phyloP scores from a whole-genome alignment of 1,140 invertebrate species.

The Leptinotarsa lineolata region DNA sequence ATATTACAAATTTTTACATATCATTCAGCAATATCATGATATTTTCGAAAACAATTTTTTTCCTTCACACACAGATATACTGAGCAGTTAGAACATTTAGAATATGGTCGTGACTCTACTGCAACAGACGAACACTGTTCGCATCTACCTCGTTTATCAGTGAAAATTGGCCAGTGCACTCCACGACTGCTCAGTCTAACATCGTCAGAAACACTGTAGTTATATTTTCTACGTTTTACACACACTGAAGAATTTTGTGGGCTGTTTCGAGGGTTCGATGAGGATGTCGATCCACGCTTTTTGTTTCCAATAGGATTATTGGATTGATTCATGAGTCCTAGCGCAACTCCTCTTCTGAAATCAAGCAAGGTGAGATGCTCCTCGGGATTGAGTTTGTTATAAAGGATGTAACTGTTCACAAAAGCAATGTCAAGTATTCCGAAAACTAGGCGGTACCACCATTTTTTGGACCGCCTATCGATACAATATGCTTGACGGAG shows the following conservation, averaged over 20 bases:
- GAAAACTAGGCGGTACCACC: slow-evolving; percentile 55
- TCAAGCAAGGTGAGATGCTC: neutral
- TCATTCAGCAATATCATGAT: slow-evolving; percentile 17
- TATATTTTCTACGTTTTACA: slow-evolving; percentile 20
- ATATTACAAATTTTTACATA: slow-evolving; percentile 12
- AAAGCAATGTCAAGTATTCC: slow-evolving; percentile 9
- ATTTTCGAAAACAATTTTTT: slow-evolving; percentile 2
- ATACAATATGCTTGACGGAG: slow-evolving; percentile 51
- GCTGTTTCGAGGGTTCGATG: slow-evolving; percentile 20
- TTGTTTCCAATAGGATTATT: slow-evolving; percentile 16
- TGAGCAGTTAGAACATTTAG: slow-evolving; percentile 20
- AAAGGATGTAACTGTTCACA: neutral
- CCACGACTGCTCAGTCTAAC: slow-evolving; percentile 14
- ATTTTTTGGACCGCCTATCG: slow-evolving; percentile 53
- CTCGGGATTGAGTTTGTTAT: too few species aligned
- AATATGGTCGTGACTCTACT: slow-evolving; percentile 15
- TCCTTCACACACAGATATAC: slow-evolving; percentile 18
- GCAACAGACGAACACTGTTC: slow-evolving; percentile 19
- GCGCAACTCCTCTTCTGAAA: slow-evolving; percentile 15
- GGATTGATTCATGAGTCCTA: slow-evolving; percentile 21
- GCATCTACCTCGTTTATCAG: slow-evolving; percentile 13
- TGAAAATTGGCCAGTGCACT: slow-evolving; percentile 17
- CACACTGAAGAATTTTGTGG: slow-evolving; percentile 17
- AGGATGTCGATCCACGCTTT: slow-evolving; percentile 14
- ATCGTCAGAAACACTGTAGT: slow-evolving; percentile 20